Percentiles rank a stretch among this genome's conserved stretches.
phyloP scores from a whole-genome alignment of 2,113 vertebrate genomes.

The Puntigrus tetrazona region DNA sequence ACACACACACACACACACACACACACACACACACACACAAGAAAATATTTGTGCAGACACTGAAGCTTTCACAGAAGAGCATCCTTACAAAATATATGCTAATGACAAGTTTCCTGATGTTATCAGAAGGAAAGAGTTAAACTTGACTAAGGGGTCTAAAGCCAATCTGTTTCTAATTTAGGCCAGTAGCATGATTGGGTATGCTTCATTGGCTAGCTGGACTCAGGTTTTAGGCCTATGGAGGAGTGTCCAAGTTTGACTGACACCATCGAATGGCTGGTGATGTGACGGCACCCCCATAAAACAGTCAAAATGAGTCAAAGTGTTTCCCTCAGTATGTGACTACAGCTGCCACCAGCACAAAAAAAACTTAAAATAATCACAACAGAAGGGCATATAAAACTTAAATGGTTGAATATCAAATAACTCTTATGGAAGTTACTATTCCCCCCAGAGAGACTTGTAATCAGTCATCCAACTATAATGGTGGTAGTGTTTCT shows the following conservation, averaged over 20 bases:
- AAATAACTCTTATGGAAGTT: not conserved
- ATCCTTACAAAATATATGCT: not conserved
- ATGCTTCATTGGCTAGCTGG: not conserved
- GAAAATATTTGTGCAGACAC: not conserved
- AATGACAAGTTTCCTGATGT: conserved; percentile 30
- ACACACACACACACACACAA: too few relatives aligned
- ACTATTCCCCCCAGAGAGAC: not conserved
- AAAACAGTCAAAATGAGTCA: conserved; percentile 38
- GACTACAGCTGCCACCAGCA: not conserved
- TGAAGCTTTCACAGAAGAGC: not conserved
- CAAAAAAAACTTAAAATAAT: not conserved
- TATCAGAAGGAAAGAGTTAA: conserved; percentile 24
- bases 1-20: too few relatives aligned
- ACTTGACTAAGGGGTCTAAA: conserved; percentile 15
- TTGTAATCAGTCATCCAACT: conserved; percentile 39
- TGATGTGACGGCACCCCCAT: conserved; percentile 25
- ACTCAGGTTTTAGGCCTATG: not conserved
- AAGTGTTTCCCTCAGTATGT: conserved; percentile 23
- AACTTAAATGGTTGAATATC: not conserved
- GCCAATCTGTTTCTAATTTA: conserved; percentile 44
- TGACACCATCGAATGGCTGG: conserved; percentile 27
- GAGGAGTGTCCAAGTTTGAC: conserved; percentile 25
- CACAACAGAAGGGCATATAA: not conserved
- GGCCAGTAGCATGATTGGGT: conserved; percentile 26
- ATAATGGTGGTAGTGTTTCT: conserved; percentile 6